Conservation (phyloP, 2,888 invertebrate genomes). For the Cancer borealis region DNA sequence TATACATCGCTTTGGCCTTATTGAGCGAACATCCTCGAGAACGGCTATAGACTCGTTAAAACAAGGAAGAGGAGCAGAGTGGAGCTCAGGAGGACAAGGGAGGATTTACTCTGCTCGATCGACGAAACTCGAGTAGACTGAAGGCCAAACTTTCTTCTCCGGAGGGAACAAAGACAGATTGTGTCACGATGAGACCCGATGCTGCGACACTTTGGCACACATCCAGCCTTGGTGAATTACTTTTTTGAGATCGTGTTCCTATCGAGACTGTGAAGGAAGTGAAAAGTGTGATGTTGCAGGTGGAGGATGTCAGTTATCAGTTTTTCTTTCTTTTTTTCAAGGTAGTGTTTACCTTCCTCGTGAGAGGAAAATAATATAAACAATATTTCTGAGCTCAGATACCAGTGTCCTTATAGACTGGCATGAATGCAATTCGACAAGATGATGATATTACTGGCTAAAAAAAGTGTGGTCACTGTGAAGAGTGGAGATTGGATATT, state of each 20-base stretch:
- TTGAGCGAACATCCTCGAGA: neutral
- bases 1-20: neutral
- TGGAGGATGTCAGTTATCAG: neutral
- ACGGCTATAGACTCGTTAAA: neutral
- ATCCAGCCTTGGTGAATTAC: too few species aligned
- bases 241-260: too few species aligned
- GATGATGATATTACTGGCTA: too few species aligned
- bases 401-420: neutral
- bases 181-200: neutral
- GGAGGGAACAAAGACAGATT: neutral
- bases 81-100: neutral
- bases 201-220: neutral
- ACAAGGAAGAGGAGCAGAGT: neutral
- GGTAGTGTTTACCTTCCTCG: neutral
- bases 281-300: neutral
- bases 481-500: neutral
- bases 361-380: neutral
- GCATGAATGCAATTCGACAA: too few species aligned
- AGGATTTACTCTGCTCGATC: neutral
- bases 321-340: neutral
- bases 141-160: neutral
- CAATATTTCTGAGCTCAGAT: neutral
- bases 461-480: neutral
- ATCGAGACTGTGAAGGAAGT: neutral
- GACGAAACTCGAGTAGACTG: slow-evolving; percentile 1